Evolutionary conservation across 2,888 invertebrate species (phyloP), one percentile per base, ranked within the genome.

Genomic region (Nasonovia ribisnigri): DNA sequence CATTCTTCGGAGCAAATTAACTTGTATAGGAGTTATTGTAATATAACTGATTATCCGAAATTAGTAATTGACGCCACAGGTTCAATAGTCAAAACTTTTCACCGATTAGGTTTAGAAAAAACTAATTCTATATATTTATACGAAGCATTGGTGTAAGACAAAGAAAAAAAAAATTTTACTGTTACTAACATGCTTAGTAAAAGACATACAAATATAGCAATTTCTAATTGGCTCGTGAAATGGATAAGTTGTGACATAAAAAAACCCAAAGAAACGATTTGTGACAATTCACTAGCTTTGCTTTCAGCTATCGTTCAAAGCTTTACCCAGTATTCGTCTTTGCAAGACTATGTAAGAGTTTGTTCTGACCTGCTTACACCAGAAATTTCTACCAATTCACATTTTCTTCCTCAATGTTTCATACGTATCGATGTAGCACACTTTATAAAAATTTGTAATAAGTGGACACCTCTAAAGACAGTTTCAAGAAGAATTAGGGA

Each of bases 261-360:
- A 67, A 43, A 54, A 29, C 43, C 67, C 6, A 90, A 42, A 60
- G 67, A 67, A 26, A 88, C 43, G 3, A 24, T 90, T 3, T 43
- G 43, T 43, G 43, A 84, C 24, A 42, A 84, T 20, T 84, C 43
- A 10, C 29, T 90, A 42, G 46, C 67, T 29, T 29, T 90, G 10
- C 60, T 90, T 54, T 67, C 36, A 90, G 54, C 36, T 24, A 84
- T 60, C 36, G 36, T 84, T 84, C 90, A 51, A 60, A 84, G n/a
- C 48, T 86, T 36, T 29, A 77, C 42, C 36, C 84, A 88, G n/a
- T 88, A 88, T 46, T 24, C 88, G 94, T 91, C 42, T 84, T 92
- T 88, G 8, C 88, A 88, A 13, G 51, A 48, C 20, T 48, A 87
- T 48, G 20, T 48, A 51, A 88, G n/a, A 51, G 51, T 48, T 26